Evolutionary conservation across 2,113 vertebrate genomes (phyloP), one percentile per base, ranked within the genome.

Genomic region (Hyaena hyaena): DNA sequence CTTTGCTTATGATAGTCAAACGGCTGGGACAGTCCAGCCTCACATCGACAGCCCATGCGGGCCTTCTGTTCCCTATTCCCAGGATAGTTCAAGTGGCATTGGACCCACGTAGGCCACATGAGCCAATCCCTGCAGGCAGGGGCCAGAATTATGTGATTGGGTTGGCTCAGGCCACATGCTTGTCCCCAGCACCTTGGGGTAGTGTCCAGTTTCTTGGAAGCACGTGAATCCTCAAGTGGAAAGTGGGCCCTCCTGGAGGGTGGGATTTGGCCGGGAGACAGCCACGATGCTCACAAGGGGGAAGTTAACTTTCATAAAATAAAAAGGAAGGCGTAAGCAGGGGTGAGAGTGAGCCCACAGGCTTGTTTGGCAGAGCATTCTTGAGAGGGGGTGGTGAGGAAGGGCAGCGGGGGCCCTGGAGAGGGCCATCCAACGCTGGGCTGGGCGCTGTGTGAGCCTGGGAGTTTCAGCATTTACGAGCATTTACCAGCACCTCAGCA

Each of bases 1-100:
- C 50, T 73, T 74, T 39, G 58, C 48, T 71, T 7, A 3, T 7
- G 33, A 3, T 26, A 7, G 45, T 5, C 23, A 3, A 12, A 43
- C 5, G 28, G 3, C 69, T 31, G 24, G 21, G 24, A 24, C 39
- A 4, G 66, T 3, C 74, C 50, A 24, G 4, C 10, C 73, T 53
- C 33, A 15, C n/a, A 3, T 9, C 50, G 8, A 1, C 0, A 63
- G n/a, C 50, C 28, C n/a, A 14, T 3, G 7, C 24, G 14, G 48
- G 31, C 21, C 53, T 17, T 66, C 74, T 21, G 43, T 17, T 28
- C 55, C 26, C 43, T 6, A 0, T n/a, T 24, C 14, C 10, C 35
- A 28, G 68, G 11, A 31, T 7, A 17, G 7, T 26, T 66, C 45
- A 17, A 61, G 63, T 31, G 24, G 76, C 81, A 12, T 8, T 80